phyloP scores from a whole-genome alignment of 1,140 invertebrate species.

The Ceratosolen solmsi region DNA sequence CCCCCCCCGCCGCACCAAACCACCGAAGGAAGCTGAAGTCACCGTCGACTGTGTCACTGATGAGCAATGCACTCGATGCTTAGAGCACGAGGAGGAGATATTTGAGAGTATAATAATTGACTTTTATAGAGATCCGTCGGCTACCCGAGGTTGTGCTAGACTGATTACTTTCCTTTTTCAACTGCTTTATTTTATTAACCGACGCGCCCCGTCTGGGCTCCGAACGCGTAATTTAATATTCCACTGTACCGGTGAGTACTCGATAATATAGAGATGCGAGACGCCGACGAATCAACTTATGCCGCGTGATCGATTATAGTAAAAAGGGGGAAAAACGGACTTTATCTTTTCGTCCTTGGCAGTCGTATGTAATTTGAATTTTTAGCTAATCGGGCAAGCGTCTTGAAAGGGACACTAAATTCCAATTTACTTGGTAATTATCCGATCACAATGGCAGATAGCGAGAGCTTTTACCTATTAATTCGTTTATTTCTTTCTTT shows the following conservation, averaged over 20 bases:
- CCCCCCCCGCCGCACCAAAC: background rate
- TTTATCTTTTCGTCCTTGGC: background rate
- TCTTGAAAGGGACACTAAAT: background rate
- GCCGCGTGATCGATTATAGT: background rate
- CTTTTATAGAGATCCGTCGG: background rate
- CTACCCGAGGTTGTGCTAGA: background rate
- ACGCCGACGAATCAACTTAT: background rate
- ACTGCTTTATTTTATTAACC: background rate
- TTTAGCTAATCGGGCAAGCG: background rate
- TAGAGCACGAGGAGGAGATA: background rate
- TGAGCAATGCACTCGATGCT: constrained; percentile 1
- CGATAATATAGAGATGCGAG: background rate
- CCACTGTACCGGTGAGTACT: background rate
- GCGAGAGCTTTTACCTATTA: too few relatives aligned
- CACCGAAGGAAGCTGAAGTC: background rate
- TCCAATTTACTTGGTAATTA: background rate
- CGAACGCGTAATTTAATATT: constrained; percentile 28
- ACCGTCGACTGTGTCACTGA: background rate
- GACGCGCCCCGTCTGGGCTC: background rate
- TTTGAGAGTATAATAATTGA: constrained; percentile 3
- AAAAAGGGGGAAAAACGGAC: background rate
- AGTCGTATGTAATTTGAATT: background rate
- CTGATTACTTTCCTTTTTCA: constrained; percentile 12
- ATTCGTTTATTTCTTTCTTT: too few relatives aligned
- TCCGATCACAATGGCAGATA: background rate